phyloP scores from a whole-genome alignment of 2,888 invertebrate species.

The Drosophila mimica region DNA sequence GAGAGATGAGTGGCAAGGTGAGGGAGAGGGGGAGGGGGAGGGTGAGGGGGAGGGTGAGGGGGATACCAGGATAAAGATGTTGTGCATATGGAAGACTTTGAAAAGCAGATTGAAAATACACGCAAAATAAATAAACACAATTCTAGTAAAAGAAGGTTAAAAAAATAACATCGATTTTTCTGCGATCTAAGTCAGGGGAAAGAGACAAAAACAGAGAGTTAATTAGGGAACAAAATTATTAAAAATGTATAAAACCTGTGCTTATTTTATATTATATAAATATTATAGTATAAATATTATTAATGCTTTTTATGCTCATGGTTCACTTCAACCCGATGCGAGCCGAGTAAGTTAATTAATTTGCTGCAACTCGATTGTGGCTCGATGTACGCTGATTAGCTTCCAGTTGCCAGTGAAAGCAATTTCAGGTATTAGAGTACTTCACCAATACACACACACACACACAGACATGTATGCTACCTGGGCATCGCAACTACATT shows the following conservation, averaged over 20 bases:
- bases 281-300: neutral
- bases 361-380: constrained; percentile 22
- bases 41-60: neutral
- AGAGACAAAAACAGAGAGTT: no score
- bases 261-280: neutral
- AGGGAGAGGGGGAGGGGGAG: neutral
- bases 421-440: constrained; percentile 38
- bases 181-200: no score
- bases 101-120: neutral
- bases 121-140: neutral
- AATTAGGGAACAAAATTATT: no score
- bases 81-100: neutral
- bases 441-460: neutral
- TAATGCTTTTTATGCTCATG: neutral
- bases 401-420: constrained; percentile 23
- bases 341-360: constrained; percentile 35
- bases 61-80: neutral
- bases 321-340: neutral
- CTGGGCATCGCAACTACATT: constrained; percentile 41
- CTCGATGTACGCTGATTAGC: constrained; percentile 36
- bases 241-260: neutral
- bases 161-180: no score
- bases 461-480: constrained; percentile 11
- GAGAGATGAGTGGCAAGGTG: neutral
- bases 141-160: neutral